phyloP scores from a whole-genome alignment of 2,888 invertebrate species.

The Acanthosoma haemorrhoidale region DNA sequence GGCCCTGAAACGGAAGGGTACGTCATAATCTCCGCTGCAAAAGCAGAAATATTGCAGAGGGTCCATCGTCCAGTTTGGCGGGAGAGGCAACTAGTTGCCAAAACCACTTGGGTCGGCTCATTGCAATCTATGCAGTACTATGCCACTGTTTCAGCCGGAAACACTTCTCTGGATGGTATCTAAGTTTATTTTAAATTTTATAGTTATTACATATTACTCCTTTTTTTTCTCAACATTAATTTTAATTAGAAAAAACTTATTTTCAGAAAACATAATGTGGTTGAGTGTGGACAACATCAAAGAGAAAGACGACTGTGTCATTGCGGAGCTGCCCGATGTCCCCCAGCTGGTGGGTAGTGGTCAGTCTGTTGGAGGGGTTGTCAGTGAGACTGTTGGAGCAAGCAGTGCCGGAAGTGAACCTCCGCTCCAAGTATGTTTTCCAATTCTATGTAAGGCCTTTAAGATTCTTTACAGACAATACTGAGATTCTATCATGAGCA shows the following conservation, averaged over 20 bases:
- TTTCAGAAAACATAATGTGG: constrained; percentile 89
- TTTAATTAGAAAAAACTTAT: background rate
- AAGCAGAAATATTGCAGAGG: constrained; percentile 87
- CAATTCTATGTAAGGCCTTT: no score
- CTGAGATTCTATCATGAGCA: no score
- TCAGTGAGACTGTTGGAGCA: constrained; percentile 83
- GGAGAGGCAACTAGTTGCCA: constrained; percentile 78
- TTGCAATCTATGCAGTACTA: constrained; percentile 99
- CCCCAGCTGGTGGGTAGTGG: constrained; percentile 89
- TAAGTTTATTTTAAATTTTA: constrained; percentile 12
- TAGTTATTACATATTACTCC: background rate
- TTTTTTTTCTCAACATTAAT: background rate
- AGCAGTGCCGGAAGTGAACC: constrained; percentile 52
- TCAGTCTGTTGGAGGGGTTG: constrained; percentile 94
- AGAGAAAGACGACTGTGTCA: constrained; percentile 63
- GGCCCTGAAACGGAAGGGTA: constrained; percentile 96
- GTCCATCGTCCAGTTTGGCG: constrained; percentile 85
- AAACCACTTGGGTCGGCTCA: constrained; percentile 92
- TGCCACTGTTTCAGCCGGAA: constrained; percentile 87
- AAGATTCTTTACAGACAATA: no score
- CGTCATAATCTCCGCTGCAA: constrained; percentile 92
- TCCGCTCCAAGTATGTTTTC: constrained; percentile 47
- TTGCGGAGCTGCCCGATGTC: constrained; percentile 74
- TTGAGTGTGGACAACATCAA: constrained; percentile 89
- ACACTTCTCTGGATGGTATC: constrained; percentile 59